Base-by-base conservation (phyloP, 2,888 invertebrate species). In the Mimumesa dahlbomi region DNA sequence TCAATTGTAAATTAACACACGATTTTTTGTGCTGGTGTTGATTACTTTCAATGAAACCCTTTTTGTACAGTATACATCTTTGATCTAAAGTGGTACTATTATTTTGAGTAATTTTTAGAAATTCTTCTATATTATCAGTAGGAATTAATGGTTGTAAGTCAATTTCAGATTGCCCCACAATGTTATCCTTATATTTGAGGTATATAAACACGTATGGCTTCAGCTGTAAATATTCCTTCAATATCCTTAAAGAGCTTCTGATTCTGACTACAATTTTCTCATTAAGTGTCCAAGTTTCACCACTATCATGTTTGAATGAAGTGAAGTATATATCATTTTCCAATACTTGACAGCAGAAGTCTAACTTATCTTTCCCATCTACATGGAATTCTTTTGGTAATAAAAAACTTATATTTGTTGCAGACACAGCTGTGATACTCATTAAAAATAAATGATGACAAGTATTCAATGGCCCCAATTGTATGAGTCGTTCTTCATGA, bases 381-480 rank as follows among this genome's bases (percentile, higher is more conserved):
- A 74, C 40, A 21, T 66, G 54, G 36, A 50, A 61, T 21, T 81
- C 73, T 13, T 75, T 58, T 11, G 73, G 66, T 56, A 86, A 87
- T 11, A 93, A 85, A 79, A 91, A 73, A 72, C 93, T 91, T 34
- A 93, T 80, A 83, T 93, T 93, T 61, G 91, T 90, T 0, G 92
- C 91, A 6, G 90, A 89, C 19, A 91, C 91, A 16, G 93, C 91
- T 25, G 91, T 89, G 22, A 94, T 90, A 71, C 91, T 92, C 2
- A 94, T 88, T 0, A 92, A 79, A 84, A 92, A 93, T 62, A 88
- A 74, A 49, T 87, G 85, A 7, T 79, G 70, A 52, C 87, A 89
- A 19, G 63, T 77, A 5, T 82, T 73, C 52, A 82, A 40, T n/a
- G 89, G 82, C 1, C 89, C 90, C 21, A 90, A 75, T 71, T 89